Conservation (phyloP, 2,113 vertebrate species). For the Strix uralensis region DNA sequence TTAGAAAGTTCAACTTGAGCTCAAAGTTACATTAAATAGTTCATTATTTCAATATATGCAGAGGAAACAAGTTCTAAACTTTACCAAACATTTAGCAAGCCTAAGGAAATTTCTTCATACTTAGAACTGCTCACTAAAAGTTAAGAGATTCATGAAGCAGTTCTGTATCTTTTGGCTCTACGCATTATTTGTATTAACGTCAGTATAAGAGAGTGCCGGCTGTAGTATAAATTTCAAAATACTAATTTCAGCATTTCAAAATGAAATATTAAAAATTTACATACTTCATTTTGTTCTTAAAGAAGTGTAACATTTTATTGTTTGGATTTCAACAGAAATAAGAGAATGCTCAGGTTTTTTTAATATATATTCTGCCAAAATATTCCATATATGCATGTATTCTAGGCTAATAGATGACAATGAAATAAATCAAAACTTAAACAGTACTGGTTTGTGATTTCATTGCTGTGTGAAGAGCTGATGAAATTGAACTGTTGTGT, state of each 20-base stretch:
- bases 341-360: neutral
- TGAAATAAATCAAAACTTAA: conserved; percentile 11
- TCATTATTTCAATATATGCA: neutral
- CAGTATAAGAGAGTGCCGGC: neutral
- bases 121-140: neutral
- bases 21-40: neutral
- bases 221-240: neutral
- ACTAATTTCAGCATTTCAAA: neutral
- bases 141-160: neutral
- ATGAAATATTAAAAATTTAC: neutral
- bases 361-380: neutral
- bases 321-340: neutral
- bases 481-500: conserved; percentile 40
- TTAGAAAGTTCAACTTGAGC: neutral
- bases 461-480: neutral
- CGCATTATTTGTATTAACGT: neutral
- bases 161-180: neutral
- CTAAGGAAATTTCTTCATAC: neutral
- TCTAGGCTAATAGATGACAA: neutral
- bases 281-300: neutral
- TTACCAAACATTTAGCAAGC: neutral
- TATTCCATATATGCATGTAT: neutral
- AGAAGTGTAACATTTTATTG: neutral
- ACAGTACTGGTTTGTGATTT: neutral
- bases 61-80: neutral